Percentiles rank a stretch among this genome's conserved stretches.
Evolutionary conservation across 2,888 invertebrate species (phyloP).

Genomic region (Lithodes maja): DNA sequence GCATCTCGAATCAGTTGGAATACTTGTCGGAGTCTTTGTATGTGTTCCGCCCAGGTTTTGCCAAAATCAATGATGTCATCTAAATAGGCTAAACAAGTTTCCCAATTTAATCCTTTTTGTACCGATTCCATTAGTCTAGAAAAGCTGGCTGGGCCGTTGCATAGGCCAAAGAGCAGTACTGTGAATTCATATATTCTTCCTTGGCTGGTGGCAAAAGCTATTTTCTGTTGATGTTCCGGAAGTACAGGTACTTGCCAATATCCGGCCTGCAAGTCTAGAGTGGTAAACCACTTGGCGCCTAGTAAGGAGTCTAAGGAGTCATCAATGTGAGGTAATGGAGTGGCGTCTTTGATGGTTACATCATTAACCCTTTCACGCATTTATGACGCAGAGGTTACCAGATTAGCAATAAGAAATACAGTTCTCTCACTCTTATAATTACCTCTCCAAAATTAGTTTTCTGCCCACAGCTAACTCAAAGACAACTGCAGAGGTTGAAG

Average conservation of each 20-base stretch:
- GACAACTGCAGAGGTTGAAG: too few relatives aligned
- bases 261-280: background rate
- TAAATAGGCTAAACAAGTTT: background rate
- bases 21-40: background rate
- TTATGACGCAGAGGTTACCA: too few relatives aligned
- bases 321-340: background rate
- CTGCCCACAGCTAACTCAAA: too few relatives aligned
- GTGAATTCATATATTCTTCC: background rate
- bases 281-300: background rate
- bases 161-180: background rate
- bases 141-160: background rate
- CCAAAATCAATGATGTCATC: background rate
- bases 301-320: background rate
- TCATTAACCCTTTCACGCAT: too few relatives aligned
- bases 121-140: background rate
- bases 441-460: too few relatives aligned
- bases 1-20: background rate
- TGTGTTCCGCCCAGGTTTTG: background rate
- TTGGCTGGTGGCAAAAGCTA: background rate
- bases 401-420: too few relatives aligned
- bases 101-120: background rate
- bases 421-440: too few relatives aligned
- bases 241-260: background rate
- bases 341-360: background rate
- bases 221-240: background rate